Evolutionary conservation across 2,888 invertebrate genomes (phyloP), one percentile per base, ranked within the genome.

Genomic region (Ennomos quercinarius): DNA sequence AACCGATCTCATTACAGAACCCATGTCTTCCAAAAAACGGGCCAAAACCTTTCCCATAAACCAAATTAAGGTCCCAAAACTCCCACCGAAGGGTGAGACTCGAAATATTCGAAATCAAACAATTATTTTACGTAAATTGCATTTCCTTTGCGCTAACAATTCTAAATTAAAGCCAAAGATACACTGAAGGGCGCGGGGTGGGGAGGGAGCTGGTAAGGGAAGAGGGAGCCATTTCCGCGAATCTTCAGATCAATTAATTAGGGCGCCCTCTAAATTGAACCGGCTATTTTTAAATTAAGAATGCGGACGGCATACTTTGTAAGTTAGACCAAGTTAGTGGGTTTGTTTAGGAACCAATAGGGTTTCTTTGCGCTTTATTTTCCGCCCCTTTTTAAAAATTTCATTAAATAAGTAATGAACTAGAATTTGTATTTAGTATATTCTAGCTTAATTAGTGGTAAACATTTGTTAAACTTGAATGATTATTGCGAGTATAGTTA

Each of bases 41-140:
- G 46, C 60, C 50, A 57, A 61, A 67, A 74, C 71, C 72, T 73
- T 72, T 76, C 78, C 77, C 76, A 82, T 80, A 80, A 83, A 81
- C 76, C 76, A 80, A 86, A 85, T 85, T 84, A 82, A 76, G 73
- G 74, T 67, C 68, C 68, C 56, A 51, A 48, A 68, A 68, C 63
- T 27, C 13, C 13, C 46, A 39, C 47, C 11, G 53, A 69, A 74
- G 37, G 78, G 77, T 48, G 80, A 81, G 77, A 70, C 69, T 71
- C 67, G 76, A 75, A 86, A 81, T 87, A 82, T 87, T 86, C 74
- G 82, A 87, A 90, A 89, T 91, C 90, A 87, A 89, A 90, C 89
- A 90, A 91, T 91, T 91, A 90, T 90, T 88, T 89, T 81, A 87
- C 87, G 84, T 89, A 91, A 90, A 91, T 91, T 91, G 89, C 90